Conservation (phyloP, 2,797 vertebrate genomes). For the Philypnodon macrostomus region DNA sequence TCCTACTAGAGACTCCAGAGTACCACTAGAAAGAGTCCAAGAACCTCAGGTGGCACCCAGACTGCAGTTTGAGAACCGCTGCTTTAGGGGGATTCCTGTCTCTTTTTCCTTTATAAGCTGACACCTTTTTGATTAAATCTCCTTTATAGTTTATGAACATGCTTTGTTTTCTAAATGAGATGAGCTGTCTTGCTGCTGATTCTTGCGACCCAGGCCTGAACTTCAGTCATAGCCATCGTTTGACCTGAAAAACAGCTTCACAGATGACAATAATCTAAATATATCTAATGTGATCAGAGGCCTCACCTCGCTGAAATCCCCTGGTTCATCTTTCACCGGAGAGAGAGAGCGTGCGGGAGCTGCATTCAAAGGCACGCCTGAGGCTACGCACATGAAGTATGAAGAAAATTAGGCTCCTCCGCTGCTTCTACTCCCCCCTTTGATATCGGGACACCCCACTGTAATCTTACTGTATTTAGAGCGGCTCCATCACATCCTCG, state of each 20-base stretch:
- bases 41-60: too few relatives aligned
- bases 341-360: constrained; percentile 31
- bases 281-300: constrained; percentile 35
- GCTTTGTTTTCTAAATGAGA: not conserved
- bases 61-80: too few relatives aligned
- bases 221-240: constrained; percentile 29
- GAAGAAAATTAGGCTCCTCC: constrained; percentile 52
- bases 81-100: not conserved
- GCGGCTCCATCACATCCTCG: constrained; percentile 41
- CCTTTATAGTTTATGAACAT: not conserved
- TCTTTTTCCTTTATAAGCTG: too few relatives aligned
- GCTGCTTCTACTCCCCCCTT: constrained; percentile 34
- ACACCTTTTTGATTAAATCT: too few relatives aligned
- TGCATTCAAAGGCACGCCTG: constrained; percentile 60
- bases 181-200: too few relatives aligned
- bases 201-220: constrained; percentile 34
- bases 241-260: constrained; percentile 25
- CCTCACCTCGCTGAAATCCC: constrained; percentile 42
- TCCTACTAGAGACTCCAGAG: too few relatives aligned
- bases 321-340: constrained; percentile 53
- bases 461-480: constrained; percentile 49
- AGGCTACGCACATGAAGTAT: constrained; percentile 47
- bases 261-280: constrained; percentile 42
- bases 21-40: too few relatives aligned
- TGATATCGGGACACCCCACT: constrained; percentile 55